Percentiles rank a stretch among this genome's conserved stretches.
Conservation (phyloP, 1,140 invertebrate species). For the Drosophila virilis region DNA sequence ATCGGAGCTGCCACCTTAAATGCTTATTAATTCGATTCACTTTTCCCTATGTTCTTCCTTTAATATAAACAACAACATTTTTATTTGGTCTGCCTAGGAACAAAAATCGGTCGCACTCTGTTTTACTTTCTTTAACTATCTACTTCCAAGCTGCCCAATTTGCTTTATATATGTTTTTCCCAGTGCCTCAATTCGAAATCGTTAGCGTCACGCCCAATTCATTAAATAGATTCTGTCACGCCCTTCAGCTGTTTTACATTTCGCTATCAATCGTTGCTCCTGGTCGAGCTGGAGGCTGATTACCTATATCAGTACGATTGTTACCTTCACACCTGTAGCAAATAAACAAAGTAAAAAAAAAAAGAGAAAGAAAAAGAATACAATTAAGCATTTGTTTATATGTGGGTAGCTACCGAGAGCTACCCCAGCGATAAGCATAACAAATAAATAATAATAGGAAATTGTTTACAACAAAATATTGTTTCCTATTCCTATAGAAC, state of each 20-base stretch:
- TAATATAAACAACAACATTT: too few species aligned
- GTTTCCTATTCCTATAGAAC: conserved; percentile 49
- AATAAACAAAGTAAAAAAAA: conserved; percentile 11
- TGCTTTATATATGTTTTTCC: conserved; percentile 19
- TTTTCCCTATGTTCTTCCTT: too few species aligned
- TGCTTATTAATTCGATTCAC: too few species aligned
- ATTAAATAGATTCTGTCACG: conserved; percentile 4
- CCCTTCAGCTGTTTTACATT: conserved; percentile 26
- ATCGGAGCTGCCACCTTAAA: too few species aligned
- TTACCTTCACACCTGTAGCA: conserved; percentile 46
- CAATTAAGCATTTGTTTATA: conserved; percentile 63
- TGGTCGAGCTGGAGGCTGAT: conserved; percentile 1
- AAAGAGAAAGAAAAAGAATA: conserved; percentile 35
- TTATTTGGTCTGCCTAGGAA: too few species aligned
- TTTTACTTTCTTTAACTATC: not conserved
- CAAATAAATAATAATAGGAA: conserved; percentile 69
- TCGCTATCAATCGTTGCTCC: conserved; percentile 1
- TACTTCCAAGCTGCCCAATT: not conserved
- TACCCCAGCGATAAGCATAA: conserved; percentile 57
- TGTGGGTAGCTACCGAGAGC: conserved; percentile 43
- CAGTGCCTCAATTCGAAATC: not conserved
- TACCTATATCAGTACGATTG: conserved; percentile 17
- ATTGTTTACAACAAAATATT: conserved; percentile 57
- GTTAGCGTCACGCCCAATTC: conserved; percentile 1
- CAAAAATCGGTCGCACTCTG: not conserved